These are phyloP conservation scores for Rapana venosa DNA, from an alignment of 2,888 invertebrate species.

Conservation along the genomic window DNA sequence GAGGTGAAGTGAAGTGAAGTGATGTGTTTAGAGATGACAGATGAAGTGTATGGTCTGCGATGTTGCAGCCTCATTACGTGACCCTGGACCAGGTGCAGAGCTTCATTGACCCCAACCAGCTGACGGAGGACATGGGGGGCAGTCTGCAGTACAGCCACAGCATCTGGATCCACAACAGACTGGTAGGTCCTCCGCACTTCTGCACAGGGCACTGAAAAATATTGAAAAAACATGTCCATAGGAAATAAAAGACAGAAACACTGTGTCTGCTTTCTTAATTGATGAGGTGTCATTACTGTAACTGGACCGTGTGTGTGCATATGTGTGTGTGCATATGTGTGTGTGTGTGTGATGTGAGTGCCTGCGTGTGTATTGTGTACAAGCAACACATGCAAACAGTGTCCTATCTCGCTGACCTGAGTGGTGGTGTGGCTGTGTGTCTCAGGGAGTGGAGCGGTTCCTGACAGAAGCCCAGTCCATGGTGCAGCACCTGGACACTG, in stretches of 20 bases:
- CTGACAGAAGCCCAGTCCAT: constrained; percentile 82
- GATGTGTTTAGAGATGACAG: too few relatives aligned
- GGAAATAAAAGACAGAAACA: too few relatives aligned
- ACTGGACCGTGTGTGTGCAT: too few relatives aligned
- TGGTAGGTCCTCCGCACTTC: constrained; percentile 81
- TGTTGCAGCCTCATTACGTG: constrained; percentile 84
- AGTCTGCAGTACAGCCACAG: constrained; percentile 85
- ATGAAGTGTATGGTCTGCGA: background rate
- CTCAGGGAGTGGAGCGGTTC: constrained; percentile 86
- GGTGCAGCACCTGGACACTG: constrained; percentile 83
- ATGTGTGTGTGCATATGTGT: background rate
- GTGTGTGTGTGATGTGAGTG: background rate
- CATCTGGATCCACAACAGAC: constrained; percentile 87
- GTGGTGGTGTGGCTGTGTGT: background rate
- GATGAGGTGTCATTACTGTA: too few relatives aligned
- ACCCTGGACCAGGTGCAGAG: constrained; percentile 85
- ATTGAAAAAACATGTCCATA: too few relatives aligned
- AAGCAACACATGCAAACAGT: background rate
- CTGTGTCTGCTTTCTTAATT: too few relatives aligned
- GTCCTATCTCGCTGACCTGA: background rate
- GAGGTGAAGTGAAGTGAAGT: too few relatives aligned
- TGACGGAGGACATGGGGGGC: constrained; percentile 87
- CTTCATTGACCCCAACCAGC: constrained; percentile 85
- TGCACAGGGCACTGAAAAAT: too few relatives aligned
- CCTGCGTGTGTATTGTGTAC: background rate